Conservation (phyloP, 2,797 vertebrate species). For the Bryconaethiops microstoma region DNA sequence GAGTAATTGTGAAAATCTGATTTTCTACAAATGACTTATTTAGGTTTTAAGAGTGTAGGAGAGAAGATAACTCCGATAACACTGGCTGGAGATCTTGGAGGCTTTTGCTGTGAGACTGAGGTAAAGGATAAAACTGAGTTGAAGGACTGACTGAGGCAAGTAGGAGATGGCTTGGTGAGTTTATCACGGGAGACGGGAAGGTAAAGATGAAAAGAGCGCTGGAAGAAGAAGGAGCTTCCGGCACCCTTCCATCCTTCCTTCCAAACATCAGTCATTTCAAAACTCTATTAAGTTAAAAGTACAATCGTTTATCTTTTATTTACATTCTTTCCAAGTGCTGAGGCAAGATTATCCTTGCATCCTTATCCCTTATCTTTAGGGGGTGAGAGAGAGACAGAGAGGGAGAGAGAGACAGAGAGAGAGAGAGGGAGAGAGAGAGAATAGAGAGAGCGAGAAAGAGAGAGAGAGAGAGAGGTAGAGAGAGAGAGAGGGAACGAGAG, state of each 20-base stretch:
- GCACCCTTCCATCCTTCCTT: too few relatives aligned
- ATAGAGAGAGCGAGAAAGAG: background rate
- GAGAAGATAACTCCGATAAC: too few relatives aligned
- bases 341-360: conserved; percentile 13
- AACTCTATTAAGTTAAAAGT: background rate
- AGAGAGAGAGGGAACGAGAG: background rate
- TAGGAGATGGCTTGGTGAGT: too few relatives aligned
- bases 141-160: too few relatives aligned
- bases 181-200: too few relatives aligned
- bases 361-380: background rate
- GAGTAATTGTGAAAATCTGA: background rate
- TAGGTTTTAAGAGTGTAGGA: background rate
- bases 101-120: too few relatives aligned
- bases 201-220: too few relatives aligned
- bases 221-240: too few relatives aligned
- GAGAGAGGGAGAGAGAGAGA: background rate
- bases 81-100: too few relatives aligned
- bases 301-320: background rate
- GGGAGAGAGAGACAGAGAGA: background rate
- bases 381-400: background rate
- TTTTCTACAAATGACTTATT: background rate
- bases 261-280: too few relatives aligned
- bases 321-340: conserved; percentile 8
- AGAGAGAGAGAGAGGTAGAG: background rate
- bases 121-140: too few relatives aligned